Conservation (phyloP, 1,140 invertebrate genomes). For the Formica exsecta region DNA sequence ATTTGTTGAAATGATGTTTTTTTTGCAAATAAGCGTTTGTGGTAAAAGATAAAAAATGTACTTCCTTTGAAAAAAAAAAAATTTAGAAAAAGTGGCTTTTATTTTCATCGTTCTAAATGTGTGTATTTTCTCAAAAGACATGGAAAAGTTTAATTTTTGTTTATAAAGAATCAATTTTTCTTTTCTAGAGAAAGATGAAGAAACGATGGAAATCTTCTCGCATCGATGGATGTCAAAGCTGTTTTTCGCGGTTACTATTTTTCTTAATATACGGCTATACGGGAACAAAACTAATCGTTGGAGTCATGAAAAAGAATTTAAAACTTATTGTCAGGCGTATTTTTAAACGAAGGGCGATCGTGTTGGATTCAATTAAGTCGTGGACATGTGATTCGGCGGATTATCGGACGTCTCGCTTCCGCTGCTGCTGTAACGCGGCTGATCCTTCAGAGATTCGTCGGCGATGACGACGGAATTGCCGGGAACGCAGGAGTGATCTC, state of each 20-base stretch:
- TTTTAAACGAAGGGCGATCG: conserved; percentile 1
- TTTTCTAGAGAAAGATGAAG: no score
- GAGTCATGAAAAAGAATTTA: not conserved
- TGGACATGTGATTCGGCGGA: conserved; percentile 69
- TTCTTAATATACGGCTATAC: not conserved
- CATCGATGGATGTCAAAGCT: not conserved
- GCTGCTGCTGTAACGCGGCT: conserved; percentile 71
- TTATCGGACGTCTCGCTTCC: conserved; percentile 77
- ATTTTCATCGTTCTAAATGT: no score
- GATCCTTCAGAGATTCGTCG: conserved; percentile 54
- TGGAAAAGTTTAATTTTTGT: no score
- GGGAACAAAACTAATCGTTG: conserved; percentile 3
- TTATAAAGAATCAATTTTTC: no score
- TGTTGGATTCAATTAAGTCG: conserved; percentile 56
- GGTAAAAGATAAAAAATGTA: no score
- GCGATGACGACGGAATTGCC: conserved; percentile 44
- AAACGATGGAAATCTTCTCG: no score
- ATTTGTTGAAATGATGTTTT: no score
- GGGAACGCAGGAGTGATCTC: conserved; percentile 71
- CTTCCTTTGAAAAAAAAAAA: no score
- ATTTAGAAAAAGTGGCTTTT: no score
- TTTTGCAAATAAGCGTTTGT: no score
- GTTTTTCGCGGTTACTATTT: not conserved
- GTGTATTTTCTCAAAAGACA: no score
- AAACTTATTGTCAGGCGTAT: conserved; percentile 21